These are phyloP conservation scores for Leptarthrus brevirostris DNA, from an alignment of 2,888 invertebrate species.

Conservation along the genomic window DNA sequence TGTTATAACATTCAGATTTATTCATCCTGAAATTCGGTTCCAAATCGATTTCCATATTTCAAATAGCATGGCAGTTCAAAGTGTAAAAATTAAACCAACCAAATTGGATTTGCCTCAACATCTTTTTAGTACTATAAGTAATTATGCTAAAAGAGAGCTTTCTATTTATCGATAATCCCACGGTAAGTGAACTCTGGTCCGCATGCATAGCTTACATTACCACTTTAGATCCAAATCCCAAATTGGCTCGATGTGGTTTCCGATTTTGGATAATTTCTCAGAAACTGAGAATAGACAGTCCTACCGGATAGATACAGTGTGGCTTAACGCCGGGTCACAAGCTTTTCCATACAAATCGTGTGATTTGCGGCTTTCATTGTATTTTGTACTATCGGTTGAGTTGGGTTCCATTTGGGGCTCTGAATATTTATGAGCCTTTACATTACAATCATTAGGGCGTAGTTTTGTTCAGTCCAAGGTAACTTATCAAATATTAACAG, in stretches of 20 bases:
- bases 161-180: conserved; percentile 33
- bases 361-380: conserved; percentile 34
- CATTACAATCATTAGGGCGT: conserved; percentile 33
- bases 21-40: no score
- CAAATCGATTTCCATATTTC: no score
- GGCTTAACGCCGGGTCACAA: conserved; percentile 38
- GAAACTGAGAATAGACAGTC: neutral
- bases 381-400: conserved; percentile 23
- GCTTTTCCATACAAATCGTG: conserved; percentile 45
- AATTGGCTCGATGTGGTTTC: conserved; percentile 43
- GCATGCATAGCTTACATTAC: conserved; percentile 3
- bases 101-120: no score
- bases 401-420: conserved; percentile 24
- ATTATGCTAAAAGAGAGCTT: conserved; percentile 24
- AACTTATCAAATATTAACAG: conserved; percentile 28
- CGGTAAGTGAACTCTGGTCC: neutral
- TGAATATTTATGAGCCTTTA: conserved; percentile 29
- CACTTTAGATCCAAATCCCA: conserved; percentile 32
- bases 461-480: conserved; percentile 21
- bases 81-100: no score
- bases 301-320: conserved; percentile 16
- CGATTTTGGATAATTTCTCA: conserved; percentile 42
- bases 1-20: no score
- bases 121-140: conserved; percentile 21
- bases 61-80: no score